phyloP scores from a whole-genome alignment of 2,888 invertebrate species.

The Glaucopsyche alexis region DNA sequence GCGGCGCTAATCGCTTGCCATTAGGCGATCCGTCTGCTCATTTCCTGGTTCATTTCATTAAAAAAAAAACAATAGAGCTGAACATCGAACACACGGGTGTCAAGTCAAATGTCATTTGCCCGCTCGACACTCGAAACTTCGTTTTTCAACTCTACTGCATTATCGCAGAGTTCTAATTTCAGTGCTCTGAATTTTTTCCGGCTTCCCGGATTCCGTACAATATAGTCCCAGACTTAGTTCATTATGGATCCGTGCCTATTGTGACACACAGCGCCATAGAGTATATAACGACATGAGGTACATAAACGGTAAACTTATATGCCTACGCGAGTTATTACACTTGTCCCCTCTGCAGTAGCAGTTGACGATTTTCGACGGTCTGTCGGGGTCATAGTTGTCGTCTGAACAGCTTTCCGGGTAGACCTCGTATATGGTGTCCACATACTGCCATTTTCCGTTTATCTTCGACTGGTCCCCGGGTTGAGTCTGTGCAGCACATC shows the following conservation, averaged over 20 bases:
- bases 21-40: too few relatives aligned
- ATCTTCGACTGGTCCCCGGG: constrained; percentile 79
- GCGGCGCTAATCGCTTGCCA: too few relatives aligned
- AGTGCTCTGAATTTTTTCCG: too few relatives aligned
- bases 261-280: background rate
- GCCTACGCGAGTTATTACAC: constrained; percentile 80
- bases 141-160: too few relatives aligned
- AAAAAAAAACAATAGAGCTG: too few relatives aligned
- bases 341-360: constrained; percentile 87
- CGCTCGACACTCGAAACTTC: too few relatives aligned
- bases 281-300: constrained; percentile 8
- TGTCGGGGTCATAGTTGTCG: constrained; percentile 77
- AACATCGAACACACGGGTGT: too few relatives aligned
- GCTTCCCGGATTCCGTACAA: too few relatives aligned
- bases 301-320: background rate
- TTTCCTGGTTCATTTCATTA: too few relatives aligned
- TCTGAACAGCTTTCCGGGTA: constrained; percentile 84
- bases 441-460: constrained; percentile 79
- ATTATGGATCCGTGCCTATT: background rate
- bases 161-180: too few relatives aligned
- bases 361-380: constrained; percentile 78
- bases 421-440: constrained; percentile 82
- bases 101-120: too few relatives aligned
- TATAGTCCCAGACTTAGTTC: too few relatives aligned
- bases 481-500: constrained; percentile 86